Base-by-base conservation (phyloP, 2,797 vertebrate genomes). In the Premnoplex brunnescens region DNA sequence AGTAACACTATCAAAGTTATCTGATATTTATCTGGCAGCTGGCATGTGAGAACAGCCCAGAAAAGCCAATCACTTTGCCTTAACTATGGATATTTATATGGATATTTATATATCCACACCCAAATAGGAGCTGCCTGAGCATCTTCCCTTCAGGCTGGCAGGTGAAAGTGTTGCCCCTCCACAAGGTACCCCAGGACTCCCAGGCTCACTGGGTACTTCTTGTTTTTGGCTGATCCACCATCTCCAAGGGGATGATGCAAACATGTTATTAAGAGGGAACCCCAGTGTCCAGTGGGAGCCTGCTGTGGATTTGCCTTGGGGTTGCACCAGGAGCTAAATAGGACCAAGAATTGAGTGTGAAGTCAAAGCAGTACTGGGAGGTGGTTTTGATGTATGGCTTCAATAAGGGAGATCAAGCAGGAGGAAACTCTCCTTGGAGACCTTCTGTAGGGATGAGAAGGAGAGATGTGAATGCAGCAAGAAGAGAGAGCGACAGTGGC, bases 81-180 rank as follows among this genome's bases (percentile, higher is more conserved):
- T 20, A 39, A 43, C 51, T 37, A 8, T 0, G 2, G 32, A 8
- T 27, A 32, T 19, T 58, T 72, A 8, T 4, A 27, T 15, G 27
- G 62, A 6, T 27, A 19, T 59, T 84, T 32, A 37, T 51, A 1
- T 14, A 27, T n/a, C 39, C 56, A 18, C 6, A 18, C 18, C 26
- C 55, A 46, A 16, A 39, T 0, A 24, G 27, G 48, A 69, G 63
- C 46, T 52, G 46, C 46, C 46, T 16, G 82, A 83, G 48, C 67
- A 46, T 7, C 48, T 48, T 46, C 48, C 34, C 74, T 56, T 46
- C 62, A 30, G 73, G 51, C 60, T 78, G 56, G 56, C 36, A 36
- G 27, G 46, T 8, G 51, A 44, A 23, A 0, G 2, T 14, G 14
- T 7, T 7, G 12, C 2, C 39, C 20, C 59, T 43, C n/a, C 62